Evolutionary conservation across 2,797 vertebrate species (phyloP).

Genomic region (Labroides dimidiatus): DNA sequence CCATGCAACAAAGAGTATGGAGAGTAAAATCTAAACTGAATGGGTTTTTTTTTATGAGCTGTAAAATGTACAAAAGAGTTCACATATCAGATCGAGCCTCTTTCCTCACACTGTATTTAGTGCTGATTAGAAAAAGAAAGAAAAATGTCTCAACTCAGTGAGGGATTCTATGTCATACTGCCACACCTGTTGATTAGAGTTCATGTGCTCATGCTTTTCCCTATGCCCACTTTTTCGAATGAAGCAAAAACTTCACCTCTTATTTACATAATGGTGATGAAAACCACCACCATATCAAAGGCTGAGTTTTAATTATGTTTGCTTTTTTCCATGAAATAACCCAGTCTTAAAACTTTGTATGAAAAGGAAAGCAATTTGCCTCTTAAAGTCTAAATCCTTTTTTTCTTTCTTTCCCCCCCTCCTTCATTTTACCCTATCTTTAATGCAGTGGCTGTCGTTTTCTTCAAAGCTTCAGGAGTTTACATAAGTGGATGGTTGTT

Average conservation of each 20-base stretch:
- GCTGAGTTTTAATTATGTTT: too few relatives aligned
- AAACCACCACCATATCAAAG: too few relatives aligned
- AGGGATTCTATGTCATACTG: neutral
- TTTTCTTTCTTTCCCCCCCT: neutral
- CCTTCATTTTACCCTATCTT: neutral
- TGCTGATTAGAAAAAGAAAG: neutral
- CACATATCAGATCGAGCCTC: neutral
- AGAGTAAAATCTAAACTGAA: neutral
- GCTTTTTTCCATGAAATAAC: too few relatives aligned
- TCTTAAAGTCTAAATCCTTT: neutral
- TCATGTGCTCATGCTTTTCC: neutral
- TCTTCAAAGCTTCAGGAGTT: neutral
- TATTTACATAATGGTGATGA: too few relatives aligned
- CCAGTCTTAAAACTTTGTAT: too few relatives aligned
- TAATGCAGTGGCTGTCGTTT: neutral
- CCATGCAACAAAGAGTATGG: neutral
- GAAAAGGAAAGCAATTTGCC: too few relatives aligned
- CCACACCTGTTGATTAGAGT: neutral
- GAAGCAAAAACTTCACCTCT: too few relatives aligned
- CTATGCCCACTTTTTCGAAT: too few relatives aligned
- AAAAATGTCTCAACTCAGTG: neutral
- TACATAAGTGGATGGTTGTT: neutral
- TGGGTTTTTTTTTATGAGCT: neutral
- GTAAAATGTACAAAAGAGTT: neutral
- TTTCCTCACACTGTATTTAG: neutral